Conservation (phyloP, 2,113 vertebrate genomes). For the Lathamus discolor region DNA sequence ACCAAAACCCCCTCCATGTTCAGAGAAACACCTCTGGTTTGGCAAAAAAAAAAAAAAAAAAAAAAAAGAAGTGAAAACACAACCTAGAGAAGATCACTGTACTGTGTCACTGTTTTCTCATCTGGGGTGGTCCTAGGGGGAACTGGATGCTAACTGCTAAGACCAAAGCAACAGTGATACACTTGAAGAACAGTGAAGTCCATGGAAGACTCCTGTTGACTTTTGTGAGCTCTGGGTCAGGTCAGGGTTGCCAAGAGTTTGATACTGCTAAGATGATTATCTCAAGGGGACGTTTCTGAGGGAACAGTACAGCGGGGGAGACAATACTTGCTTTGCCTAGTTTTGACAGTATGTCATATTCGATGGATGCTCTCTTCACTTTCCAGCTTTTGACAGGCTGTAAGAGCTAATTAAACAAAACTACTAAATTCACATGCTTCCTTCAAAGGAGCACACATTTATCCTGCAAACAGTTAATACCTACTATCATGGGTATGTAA, state of each 20-base stretch:
- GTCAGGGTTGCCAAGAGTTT: slow-evolving; percentile 28
- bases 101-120: not conserved
- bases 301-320: not conserved
- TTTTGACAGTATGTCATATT: slow-evolving; percentile 71
- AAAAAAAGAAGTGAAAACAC: not conserved
- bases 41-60: not conserved
- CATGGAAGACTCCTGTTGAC: not conserved
- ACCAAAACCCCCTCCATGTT: not conserved
- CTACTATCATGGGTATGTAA: slow-evolving; percentile 48
- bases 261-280: slow-evolving; percentile 56
- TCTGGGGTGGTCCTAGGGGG: not conserved
- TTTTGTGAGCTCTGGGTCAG: slow-evolving; percentile 15
- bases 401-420: slow-evolving; percentile 73
- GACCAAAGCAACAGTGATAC: not conserved
- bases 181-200: not conserved
- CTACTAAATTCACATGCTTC: slow-evolving; percentile 56
- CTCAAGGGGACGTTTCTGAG: slow-evolving; percentile 46
- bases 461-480: slow-evolving; percentile 63
- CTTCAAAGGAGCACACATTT: slow-evolving; percentile 43
- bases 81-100: not conserved
- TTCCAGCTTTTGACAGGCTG: slow-evolving; percentile 63
- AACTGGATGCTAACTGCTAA: not conserved
- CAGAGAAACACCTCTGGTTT: not conserved
- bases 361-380: slow-evolving; percentile 57
- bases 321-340: slow-evolving; percentile 55